Base-by-base conservation (phyloP, 1,140 invertebrate genomes). In the Drosophila yakuba region DNA sequence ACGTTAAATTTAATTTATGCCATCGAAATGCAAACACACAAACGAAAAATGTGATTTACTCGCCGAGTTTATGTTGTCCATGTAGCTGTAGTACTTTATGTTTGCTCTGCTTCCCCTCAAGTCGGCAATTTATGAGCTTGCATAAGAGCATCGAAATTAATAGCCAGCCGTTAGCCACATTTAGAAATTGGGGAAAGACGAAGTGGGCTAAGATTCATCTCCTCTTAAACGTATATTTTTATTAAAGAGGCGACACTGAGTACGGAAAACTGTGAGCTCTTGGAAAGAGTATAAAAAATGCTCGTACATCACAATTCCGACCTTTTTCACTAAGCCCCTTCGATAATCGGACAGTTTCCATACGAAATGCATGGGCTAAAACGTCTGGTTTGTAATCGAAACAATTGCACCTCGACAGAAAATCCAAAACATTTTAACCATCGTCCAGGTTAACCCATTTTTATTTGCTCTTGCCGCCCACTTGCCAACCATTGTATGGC, bases 1-100 rank as follows among this genome's bases (percentile, higher is more conserved):
- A 72, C 48, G 50, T 69, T 80, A 86, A 74, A 86, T 84, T 85
- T 78, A 86, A 86, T 85, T 85, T 85, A 85, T 81, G 82, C 74
- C 71, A 35, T 61, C 17, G 55, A 64, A 75, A 73, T 81, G 47
- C 61, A 86, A 75, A 63, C 76, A 75, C 63, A 72, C 56, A 73
- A 56, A 52, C 47, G 66, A 41, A 60, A 85, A 86, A 81, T 85
- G 74, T 85, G 82, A 85, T 85, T 84, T 85, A 62, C 78, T 62
- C 48, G 45, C 57, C 51, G 45, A 43, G 45, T 69, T 75, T 86
- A 78, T 74, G 81, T 73, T 58, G 60, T 64, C 69, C 69, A 74
- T 69, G 62, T 69, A 58, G 57, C 51, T 51, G 55, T 52, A 55
- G 45, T 36, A 47, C 45, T 43, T 64, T 51, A 23, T 50, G 48